These are phyloP conservation scores for Capitulum mitella DNA, from an alignment of 2,888 invertebrate genomes.

Conservation along the genomic window DNA sequence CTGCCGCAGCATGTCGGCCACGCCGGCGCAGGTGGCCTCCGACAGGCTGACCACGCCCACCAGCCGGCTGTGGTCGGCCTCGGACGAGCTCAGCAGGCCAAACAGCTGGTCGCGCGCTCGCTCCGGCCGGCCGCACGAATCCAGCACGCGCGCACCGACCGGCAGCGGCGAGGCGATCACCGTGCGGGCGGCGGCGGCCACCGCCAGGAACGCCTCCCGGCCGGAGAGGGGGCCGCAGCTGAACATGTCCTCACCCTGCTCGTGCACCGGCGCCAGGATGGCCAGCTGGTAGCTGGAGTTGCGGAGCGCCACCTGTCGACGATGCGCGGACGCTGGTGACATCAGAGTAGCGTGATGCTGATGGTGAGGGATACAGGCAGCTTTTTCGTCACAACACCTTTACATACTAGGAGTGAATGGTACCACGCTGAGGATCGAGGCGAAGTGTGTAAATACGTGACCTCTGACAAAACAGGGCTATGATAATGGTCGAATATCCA, in stretches of 20 bases:
- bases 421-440: too few relatives aligned
- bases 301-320: not conserved
- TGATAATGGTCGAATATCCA: too few relatives aligned
- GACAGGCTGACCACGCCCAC: constrained; percentile 42
- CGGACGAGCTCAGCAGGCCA: constrained; percentile 42
- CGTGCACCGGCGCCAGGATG: constrained; percentile 38
- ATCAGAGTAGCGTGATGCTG: too few relatives aligned
- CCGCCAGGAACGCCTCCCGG: constrained; percentile 41
- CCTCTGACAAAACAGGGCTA: too few relatives aligned
- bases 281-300: constrained; percentile 17
- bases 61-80: constrained; percentile 37
- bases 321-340: too few relatives aligned
- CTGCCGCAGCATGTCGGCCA: constrained; percentile 41
- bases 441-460: too few relatives aligned
- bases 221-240: constrained; percentile 43
- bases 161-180: constrained; percentile 38
- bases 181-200: constrained; percentile 45
- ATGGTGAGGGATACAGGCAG: too few relatives aligned
- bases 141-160: constrained; percentile 43
- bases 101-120: constrained; percentile 43
- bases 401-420: too few relatives aligned
- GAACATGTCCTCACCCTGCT: constrained; percentile 39
- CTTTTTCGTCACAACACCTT: too few relatives aligned
- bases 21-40: constrained; percentile 40
- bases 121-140: constrained; percentile 42